A percentile compares a stretch with the other conserved stretches of the same genome.
These are phyloP conservation scores for Kryphioiulus occultus DNA, from an alignment of 2,888 invertebrate genomes.

Conservation along the genomic window DNA sequence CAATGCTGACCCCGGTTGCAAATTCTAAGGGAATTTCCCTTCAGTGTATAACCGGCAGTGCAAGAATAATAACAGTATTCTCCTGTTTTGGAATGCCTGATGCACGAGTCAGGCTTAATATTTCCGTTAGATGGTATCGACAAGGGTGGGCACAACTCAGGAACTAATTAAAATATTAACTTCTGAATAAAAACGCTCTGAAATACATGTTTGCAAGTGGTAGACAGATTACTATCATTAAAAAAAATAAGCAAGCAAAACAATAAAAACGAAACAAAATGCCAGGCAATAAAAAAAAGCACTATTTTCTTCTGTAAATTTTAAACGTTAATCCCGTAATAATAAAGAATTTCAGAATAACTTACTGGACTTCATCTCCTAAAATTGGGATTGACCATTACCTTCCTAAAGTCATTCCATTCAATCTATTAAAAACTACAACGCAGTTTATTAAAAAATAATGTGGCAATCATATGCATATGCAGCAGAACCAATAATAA, in stretches of 20 bases:
- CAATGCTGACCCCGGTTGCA: slow-evolving; percentile 67
- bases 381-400: neutral
- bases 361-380: neutral
- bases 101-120: slow-evolving; percentile 39
- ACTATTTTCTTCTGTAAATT: neutral
- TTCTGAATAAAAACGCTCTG: neutral
- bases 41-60: slow-evolving; percentile 67
- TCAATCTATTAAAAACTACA: neutral
- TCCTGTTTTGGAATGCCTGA: slow-evolving; percentile 31
- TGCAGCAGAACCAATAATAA: neutral
- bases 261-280: neutral
- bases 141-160: slow-evolving; percentile 24
- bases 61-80: slow-evolving; percentile 65
- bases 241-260: neutral
- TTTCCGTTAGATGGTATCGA: neutral
- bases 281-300: neutral
- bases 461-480: neutral
- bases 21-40: slow-evolving; percentile 66
- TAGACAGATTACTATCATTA: neutral
- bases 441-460: neutral
- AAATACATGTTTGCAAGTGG: neutral
- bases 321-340: neutral
- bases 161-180: slow-evolving; percentile 16
- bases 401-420: neutral
- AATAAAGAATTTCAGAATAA: neutral